phyloP scores from a whole-genome alignment of 2,113 vertebrate genomes.

The Vulpes lagopus region DNA sequence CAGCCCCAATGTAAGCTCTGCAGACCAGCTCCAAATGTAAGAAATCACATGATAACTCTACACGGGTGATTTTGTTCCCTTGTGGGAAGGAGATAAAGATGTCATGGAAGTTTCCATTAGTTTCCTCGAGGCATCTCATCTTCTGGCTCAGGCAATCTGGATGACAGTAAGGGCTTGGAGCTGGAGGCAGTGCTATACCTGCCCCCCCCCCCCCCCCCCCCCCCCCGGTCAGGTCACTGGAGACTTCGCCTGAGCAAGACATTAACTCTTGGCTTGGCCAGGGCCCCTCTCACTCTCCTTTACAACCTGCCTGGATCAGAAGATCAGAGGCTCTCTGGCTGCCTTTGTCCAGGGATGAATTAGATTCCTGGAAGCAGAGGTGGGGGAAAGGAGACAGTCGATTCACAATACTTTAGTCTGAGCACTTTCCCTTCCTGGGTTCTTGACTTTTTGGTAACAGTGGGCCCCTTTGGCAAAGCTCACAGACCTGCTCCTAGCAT shows the following conservation, averaged over 20 bases:
- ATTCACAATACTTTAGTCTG: rapidly evolving
- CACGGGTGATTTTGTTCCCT: not conserved
- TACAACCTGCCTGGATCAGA: not conserved
- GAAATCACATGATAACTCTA: not conserved
- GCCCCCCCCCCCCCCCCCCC: too few relatives aligned
- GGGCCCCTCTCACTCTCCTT: not conserved
- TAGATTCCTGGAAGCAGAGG: not conserved
- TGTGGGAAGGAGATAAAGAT: not conserved
- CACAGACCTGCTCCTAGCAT: not conserved
- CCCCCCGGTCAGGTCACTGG: not conserved
- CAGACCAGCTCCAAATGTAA: not conserved
- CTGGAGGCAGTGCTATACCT: not conserved
- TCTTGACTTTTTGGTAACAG: not conserved
- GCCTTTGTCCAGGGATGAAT: not conserved
- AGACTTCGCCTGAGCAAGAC: not conserved
- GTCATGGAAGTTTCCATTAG: not conserved
- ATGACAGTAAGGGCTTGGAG: not conserved
- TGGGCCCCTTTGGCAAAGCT: not conserved
- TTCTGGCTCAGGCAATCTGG: not conserved
- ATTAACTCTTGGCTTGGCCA: not conserved
- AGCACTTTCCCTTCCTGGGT: not conserved
- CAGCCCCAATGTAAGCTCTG: not conserved
- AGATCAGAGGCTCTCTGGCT: not conserved
- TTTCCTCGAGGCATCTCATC: not conserved
- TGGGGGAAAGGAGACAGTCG: not conserved